Evolutionary conservation across 2,888 invertebrate species (phyloP).

Genomic region (Xestia c-nigrum): DNA sequence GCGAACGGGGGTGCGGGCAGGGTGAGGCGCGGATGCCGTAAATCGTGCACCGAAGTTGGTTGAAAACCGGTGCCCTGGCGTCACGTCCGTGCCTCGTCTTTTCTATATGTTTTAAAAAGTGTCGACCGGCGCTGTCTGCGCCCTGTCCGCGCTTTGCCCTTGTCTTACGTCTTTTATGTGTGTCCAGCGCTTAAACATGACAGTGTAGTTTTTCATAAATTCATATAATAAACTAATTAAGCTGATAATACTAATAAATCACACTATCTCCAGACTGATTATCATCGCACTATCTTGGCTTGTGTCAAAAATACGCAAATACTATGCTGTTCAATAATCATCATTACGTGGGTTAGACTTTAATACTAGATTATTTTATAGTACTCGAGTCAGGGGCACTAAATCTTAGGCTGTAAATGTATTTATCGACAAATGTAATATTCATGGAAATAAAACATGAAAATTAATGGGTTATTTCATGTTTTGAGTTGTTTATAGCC

Average conservation of each 20-base stretch:
- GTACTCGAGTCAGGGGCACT: background rate
- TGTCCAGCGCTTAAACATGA: background rate
- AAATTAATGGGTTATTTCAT: slow-evolving; percentile 30
- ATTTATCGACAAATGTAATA: slow-evolving; percentile 38
- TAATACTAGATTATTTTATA: slow-evolving; percentile 22
- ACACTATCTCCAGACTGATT: slow-evolving; percentile 25
- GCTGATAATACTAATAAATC: slow-evolving; percentile 20
- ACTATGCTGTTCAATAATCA: background rate
- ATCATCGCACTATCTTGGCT: background rate
- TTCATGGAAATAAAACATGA: slow-evolving; percentile 25
- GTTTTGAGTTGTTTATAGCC: slow-evolving; percentile 56
- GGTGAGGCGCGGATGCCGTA: too few relatives aligned
- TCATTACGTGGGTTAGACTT: background rate
- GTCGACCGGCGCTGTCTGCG: too few relatives aligned
- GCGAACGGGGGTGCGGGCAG: too few relatives aligned
- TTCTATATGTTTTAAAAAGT: too few relatives aligned
- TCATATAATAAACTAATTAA: slow-evolving; percentile 1
- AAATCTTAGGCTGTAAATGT: slow-evolving; percentile 37
- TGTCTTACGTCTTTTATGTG: too few relatives aligned
- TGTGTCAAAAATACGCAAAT: background rate
- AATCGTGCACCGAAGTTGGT: too few relatives aligned
- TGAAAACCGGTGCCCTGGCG: too few relatives aligned
- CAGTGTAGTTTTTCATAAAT: background rate
- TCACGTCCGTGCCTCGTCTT: too few relatives aligned
- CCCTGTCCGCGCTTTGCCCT: too few relatives aligned